Evolutionary conservation across 2,888 invertebrate genomes (phyloP).

Genomic region (Netelia fuscicornis): DNA sequence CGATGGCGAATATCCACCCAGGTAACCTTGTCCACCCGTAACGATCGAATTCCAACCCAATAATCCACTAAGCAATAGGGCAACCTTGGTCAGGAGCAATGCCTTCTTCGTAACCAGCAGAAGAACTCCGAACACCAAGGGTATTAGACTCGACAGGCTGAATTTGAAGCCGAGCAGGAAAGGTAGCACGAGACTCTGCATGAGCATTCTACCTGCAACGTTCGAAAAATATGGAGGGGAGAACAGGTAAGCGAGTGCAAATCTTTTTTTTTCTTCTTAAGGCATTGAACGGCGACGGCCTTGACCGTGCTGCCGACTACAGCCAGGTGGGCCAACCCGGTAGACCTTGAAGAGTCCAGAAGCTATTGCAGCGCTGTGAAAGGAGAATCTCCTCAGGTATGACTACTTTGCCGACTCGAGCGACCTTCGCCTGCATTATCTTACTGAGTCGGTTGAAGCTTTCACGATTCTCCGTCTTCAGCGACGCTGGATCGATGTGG

Average conservation of each 20-base stretch:
- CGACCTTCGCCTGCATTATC: slow-evolving; percentile 51
- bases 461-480: not conserved
- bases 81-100: slow-evolving; percentile 90
- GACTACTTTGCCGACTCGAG: slow-evolving; percentile 44
- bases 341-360: slow-evolving; percentile 61
- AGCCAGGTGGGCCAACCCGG: slow-evolving; percentile 64
- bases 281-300: slow-evolving; percentile 68
- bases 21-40: slow-evolving; percentile 70
- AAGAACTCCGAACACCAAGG: slow-evolving; percentile 90
- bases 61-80: slow-evolving; percentile 89
- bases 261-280: not conserved
- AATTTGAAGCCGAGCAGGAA: slow-evolving; percentile 93
- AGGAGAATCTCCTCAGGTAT: slow-evolving; percentile 7
- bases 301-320: slow-evolving; percentile 81
- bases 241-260: slow-evolving; percentile 14
- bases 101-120: slow-evolving; percentile 92
- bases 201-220: slow-evolving; percentile 89
- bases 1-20: slow-evolving; percentile 56
- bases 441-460: slow-evolving; percentile 1
- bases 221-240: slow-evolving; percentile 51
- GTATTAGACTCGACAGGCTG: slow-evolving; percentile 90
- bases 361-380: slow-evolving; percentile 30
- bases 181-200: slow-evolving; percentile 91
- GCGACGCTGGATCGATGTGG: not conserved
- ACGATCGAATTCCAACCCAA: slow-evolving; percentile 86